Evolutionary conservation across 2,888 invertebrate genomes (phyloP).

Genomic region (Leptura quadrifasciata): DNA sequence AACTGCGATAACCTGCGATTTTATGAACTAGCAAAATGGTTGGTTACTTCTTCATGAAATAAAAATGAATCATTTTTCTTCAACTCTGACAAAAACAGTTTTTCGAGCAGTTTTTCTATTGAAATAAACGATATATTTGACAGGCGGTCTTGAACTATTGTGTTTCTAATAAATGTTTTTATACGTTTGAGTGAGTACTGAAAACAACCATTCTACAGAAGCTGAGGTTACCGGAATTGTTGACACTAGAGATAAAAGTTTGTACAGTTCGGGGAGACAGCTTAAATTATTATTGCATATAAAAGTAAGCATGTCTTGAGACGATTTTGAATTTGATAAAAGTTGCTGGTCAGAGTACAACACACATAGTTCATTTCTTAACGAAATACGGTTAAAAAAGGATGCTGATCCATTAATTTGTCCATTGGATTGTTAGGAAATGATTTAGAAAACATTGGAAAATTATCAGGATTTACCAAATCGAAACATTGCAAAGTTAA

Average conservation of each 20-base stretch:
- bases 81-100: constrained; percentile 14
- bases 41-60: constrained; percentile 27
- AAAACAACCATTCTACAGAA: constrained; percentile 26
- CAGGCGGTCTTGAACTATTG: not conserved
- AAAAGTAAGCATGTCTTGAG: too few species aligned
- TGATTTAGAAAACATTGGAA: too few species aligned
- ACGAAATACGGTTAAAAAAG: too few species aligned
- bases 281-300: not conserved
- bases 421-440: too few species aligned
- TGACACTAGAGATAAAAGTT: too few species aligned
- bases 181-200: constrained; percentile 25
- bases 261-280: too few species aligned
- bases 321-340: too few species aligned
- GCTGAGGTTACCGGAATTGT: constrained; percentile 30
- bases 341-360: too few species aligned
- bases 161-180: constrained; percentile 31
- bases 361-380: too few species aligned
- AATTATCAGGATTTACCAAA: too few species aligned
- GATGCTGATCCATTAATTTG: too few species aligned
- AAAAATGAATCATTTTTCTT: not conserved
- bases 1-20: not conserved
- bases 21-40: constrained; percentile 11
- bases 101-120: too few species aligned
- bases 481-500: not conserved
- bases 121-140: constrained; percentile 20